These are phyloP conservation scores for Fopius arisanus DNA, from an alignment of 1,140 invertebrate genomes.

Conservation along the genomic window DNA sequence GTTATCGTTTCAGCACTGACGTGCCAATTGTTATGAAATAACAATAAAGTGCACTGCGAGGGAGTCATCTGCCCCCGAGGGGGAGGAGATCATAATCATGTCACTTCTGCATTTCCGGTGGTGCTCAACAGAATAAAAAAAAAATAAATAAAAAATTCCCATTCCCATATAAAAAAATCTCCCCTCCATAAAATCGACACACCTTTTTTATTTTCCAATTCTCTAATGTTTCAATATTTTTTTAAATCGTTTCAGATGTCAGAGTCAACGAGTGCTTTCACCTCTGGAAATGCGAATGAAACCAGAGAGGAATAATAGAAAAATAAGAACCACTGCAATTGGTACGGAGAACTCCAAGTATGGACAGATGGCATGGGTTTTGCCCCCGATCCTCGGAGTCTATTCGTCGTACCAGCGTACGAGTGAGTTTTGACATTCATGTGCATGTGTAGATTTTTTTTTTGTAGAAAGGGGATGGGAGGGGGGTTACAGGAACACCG, in stretches of 20 bases:
- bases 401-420: slow-evolving; percentile 18
- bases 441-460: slow-evolving; percentile 14
- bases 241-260: neutral
- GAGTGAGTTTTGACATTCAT: slow-evolving; percentile 14
- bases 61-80: neutral
- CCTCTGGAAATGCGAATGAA: neutral
- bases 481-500: slow-evolving; percentile 16
- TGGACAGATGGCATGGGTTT: slow-evolving; percentile 47
- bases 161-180: no score
- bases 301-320: neutral
- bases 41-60: slow-evolving; percentile 34
- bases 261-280: neutral
- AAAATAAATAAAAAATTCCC: neutral
- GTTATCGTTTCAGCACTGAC: slow-evolving; percentile 35
- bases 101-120: slow-evolving; percentile 35
- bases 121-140: slow-evolving; percentile 40
- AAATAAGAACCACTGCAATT: slow-evolving; percentile 53
- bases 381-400: slow-evolving; percentile 23
- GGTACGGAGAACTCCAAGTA: slow-evolving; percentile 34
- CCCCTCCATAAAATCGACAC: neutral
- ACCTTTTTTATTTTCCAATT: neutral
- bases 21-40: slow-evolving; percentile 48
- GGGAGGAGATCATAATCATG: slow-evolving; percentile 42
- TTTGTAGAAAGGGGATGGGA: neutral
- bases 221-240: neutral